Percentiles rank a stretch among this genome's conserved stretches.
Evolutionary conservation across 30 jellyfish, hydroid and myxozoan species (phyloP).

Genomic region (Catostylus mosaicus): DNA sequence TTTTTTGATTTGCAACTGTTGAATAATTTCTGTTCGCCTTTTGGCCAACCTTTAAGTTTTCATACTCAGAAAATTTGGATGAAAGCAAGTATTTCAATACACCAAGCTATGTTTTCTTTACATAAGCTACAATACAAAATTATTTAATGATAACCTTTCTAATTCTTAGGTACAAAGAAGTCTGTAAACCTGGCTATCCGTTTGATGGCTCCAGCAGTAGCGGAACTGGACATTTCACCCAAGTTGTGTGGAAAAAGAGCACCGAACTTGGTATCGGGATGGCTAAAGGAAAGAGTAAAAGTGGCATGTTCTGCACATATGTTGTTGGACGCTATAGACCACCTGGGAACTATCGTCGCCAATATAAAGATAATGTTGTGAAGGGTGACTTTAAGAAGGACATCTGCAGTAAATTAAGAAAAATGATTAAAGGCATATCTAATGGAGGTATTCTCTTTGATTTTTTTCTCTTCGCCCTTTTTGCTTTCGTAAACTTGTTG

Average conservation of each 20-base stretch:
- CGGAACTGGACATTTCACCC: no score
- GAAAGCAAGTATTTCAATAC: no score
- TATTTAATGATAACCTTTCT: background rate
- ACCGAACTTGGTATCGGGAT: conserved; percentile 71
- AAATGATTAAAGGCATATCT: conserved; percentile 13
- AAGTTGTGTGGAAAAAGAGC: conserved; percentile 79
- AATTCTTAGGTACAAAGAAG: conserved; percentile 83
- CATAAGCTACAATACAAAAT: background rate
- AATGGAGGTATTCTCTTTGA: background rate
- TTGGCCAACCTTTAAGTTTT: no score
- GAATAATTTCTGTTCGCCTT: no score
- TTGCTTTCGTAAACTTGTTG: no score
- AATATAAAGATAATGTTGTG: conserved; percentile 49
- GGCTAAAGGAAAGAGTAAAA: conserved; percentile 50
- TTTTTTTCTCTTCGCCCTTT: no score
- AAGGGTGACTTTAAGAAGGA: conserved; percentile 44
- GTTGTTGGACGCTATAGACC: conserved; percentile 76
- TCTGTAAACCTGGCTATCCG: conserved; percentile 65
- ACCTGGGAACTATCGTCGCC: conserved; percentile 56
- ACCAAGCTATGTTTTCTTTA: no score
- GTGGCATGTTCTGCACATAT: conserved; percentile 68
- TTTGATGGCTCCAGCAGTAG: conserved; percentile 40
- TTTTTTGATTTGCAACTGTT: no score
- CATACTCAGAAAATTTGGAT: no score
- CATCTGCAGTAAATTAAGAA: conserved; percentile 24